Evolutionary conservation across 2,113 vertebrate genomes (phyloP).

Genomic region (Rhineura floridana): DNA sequence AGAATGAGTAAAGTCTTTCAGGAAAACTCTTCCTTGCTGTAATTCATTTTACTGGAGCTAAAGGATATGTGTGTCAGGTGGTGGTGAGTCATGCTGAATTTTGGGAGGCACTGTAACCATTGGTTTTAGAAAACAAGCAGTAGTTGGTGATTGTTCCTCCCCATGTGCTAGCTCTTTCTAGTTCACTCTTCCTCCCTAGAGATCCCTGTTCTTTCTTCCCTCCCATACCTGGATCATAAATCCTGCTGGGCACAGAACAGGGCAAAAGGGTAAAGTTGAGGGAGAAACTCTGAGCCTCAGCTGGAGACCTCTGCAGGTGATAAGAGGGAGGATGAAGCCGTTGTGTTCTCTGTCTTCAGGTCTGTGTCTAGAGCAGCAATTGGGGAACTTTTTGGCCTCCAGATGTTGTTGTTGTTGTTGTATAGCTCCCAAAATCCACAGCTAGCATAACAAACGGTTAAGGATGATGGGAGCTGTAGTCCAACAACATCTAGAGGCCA

Average conservation of each 20-base stretch:
- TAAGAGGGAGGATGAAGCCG: no score
- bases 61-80: neutral
- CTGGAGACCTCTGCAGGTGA: no score
- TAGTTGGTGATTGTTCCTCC: neutral
- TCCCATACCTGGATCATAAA: neutral
- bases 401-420: no score
- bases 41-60: neutral
- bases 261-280: neutral
- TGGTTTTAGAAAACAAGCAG: neutral
- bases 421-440: no score
- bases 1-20: neutral
- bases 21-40: neutral
- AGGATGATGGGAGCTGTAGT: no score
- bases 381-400: no score
- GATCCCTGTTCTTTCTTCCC: fast-evolving
- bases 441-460: no score
- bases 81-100: no score
- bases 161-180: neutral
- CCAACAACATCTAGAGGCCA: no score
- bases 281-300: neutral
- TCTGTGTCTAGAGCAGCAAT: no score
- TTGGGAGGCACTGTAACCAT: neutral
- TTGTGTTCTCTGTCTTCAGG: neutral
- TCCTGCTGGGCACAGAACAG: neutral
- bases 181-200: neutral